These are phyloP conservation scores for Heliconius erato DNA, from an alignment of 2,888 invertebrate species.

Conservation along the genomic window DNA sequence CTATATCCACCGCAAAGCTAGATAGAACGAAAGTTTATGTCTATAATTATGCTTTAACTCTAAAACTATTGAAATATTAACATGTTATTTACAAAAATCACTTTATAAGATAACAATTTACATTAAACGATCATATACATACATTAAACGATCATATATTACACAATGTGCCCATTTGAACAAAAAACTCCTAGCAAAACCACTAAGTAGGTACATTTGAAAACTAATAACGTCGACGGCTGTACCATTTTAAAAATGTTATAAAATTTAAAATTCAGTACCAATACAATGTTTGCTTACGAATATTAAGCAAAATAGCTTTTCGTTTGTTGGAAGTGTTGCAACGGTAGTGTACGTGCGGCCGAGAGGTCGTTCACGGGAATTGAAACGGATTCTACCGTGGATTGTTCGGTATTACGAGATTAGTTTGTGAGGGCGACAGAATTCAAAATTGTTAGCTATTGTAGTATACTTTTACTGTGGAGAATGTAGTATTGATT, in stretches of 20 bases:
- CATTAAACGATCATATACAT: not conserved
- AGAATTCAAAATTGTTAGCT: conserved; percentile 31
- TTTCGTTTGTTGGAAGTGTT: conserved; percentile 44
- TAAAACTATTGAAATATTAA: too few species aligned
- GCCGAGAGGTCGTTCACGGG: conserved; percentile 47
- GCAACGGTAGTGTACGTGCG: conserved; percentile 40
- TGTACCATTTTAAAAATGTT: conserved; percentile 28
- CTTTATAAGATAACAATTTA: not conserved
- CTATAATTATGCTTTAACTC: too few species aligned
- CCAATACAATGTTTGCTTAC: conserved; percentile 29
- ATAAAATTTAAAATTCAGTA: conserved; percentile 37
- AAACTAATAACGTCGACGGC: conserved; percentile 8
- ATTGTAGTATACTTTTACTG: conserved; percentile 18
- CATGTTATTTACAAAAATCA: not conserved
- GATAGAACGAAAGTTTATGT: too few species aligned
- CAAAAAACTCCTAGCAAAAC: not conserved
- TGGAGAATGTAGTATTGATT: not conserved
- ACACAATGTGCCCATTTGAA: not conserved
- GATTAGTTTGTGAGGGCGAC: conserved; percentile 39
- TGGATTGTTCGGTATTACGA: conserved; percentile 49
- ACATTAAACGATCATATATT: not conserved
- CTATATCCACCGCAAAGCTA: too few species aligned
- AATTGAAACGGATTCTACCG: conserved; percentile 50
- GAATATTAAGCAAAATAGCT: conserved; percentile 45
- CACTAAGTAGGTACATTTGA: not conserved